A percentile compares a stretch with the other conserved stretches of the same genome.
Evolutionary conservation across 2,113 vertebrate species (phyloP).

Genomic region (Bubo blakistoni): DNA sequence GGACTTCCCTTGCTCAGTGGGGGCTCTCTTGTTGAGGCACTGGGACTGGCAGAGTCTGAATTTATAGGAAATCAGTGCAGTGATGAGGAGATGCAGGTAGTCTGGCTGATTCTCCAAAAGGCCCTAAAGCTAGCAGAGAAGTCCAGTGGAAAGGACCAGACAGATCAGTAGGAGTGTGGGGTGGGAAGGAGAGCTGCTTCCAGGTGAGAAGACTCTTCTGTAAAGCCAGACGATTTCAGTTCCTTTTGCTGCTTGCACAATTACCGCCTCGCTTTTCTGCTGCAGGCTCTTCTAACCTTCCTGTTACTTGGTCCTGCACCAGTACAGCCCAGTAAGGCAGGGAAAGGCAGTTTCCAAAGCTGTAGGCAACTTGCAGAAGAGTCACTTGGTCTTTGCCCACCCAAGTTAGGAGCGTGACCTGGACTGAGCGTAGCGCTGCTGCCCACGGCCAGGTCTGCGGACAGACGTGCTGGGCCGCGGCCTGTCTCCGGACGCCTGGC

Average conservation of each 20-base stretch:
- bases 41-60: not conserved
- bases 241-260: not conserved
- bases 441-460: accelerated
- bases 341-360: not conserved
- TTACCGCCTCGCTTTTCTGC: not conserved
- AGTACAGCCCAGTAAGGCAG: not conserved
- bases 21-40: not conserved
- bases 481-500: accelerated
- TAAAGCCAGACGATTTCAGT: not conserved
- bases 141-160: not conserved
- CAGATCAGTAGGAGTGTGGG: not conserved
- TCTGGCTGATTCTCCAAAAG: not conserved
- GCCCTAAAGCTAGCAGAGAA: not conserved
- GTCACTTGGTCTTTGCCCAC: not conserved
- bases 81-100: not conserved
- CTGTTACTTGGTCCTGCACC: not conserved
- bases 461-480: accelerated
- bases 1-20: not conserved
- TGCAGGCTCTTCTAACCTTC: not conserved
- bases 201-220: not conserved
- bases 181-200: not conserved
- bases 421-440: not conserved
- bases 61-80: not conserved
- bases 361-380: not conserved
- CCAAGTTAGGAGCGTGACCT: not conserved